These are phyloP conservation scores for Himalopsyche anomala DNA, from an alignment of 2,888 invertebrate species.

Conservation along the genomic window DNA sequence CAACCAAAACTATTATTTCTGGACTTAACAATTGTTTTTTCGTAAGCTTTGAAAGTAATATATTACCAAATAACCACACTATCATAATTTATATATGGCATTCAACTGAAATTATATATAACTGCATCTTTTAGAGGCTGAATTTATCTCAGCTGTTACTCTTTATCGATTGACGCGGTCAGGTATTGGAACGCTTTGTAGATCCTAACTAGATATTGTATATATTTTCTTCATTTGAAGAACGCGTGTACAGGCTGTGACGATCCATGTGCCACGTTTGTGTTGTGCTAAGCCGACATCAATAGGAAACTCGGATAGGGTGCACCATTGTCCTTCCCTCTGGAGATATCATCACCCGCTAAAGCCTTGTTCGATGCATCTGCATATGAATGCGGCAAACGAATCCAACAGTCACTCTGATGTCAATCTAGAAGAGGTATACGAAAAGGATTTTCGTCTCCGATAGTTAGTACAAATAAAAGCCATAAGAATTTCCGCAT, in stretches of 20 bases:
- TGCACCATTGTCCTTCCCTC: constrained; percentile 34
- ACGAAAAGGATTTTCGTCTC: not conserved
- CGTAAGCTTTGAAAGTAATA: no score
- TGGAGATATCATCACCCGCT: constrained; percentile 27
- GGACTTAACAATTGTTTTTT: no score
- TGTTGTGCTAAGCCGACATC: not conserved
- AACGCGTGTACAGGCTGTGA: not conserved
- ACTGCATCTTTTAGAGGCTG: no score
- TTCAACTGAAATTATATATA: no score
- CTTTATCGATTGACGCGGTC: not conserved
- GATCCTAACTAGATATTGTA: not conserved
- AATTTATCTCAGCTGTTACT: not conserved
- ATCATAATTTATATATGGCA: no score
- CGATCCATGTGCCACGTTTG: not conserved
- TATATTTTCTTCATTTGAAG: not conserved
- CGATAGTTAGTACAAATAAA: no score
- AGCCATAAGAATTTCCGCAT: no score
- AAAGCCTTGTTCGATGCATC: not conserved
- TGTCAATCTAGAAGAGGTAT: not conserved
- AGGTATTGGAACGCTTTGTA: constrained; percentile 13
- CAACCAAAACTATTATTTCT: no score
- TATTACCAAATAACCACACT: no score
- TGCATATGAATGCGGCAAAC: constrained; percentile 31
- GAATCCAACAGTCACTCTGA: constrained; percentile 19
- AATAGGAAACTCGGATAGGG: constrained; percentile 12